Evolutionary conservation across 2,797 vertebrate genomes (phyloP).

Genomic region (Gymnopithys bicolor): DNA sequence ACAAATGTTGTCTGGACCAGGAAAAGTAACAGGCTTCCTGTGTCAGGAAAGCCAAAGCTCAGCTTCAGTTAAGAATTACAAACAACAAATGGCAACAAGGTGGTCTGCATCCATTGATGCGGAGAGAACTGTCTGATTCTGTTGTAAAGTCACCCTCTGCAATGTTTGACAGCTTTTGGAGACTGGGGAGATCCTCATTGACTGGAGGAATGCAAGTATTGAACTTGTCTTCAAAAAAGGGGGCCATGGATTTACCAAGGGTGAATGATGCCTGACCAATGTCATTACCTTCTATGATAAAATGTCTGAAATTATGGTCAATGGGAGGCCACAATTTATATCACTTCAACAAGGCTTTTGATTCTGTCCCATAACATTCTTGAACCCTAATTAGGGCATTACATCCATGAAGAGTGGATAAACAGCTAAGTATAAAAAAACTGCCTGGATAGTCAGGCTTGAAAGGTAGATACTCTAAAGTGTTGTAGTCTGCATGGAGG

Average conservation of each 20-base stretch:
- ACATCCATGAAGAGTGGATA: not conserved
- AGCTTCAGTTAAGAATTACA: not conserved
- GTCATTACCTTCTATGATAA: not conserved
- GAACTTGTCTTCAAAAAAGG: not conserved
- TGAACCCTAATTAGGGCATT: not conserved
- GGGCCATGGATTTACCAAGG: not conserved
- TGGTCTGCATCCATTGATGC: not conserved
- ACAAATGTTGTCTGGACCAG: not conserved
- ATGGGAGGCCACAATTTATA: not conserved
- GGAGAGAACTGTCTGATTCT: not conserved
- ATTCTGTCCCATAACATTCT: not conserved
- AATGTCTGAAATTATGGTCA: not conserved
- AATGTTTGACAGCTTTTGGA: not conserved
- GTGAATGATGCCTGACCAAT: not conserved
- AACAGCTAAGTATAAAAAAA: not conserved
- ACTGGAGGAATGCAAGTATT: not conserved
- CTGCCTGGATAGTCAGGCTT: not conserved
- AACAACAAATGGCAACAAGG: not conserved
- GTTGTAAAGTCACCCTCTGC: not conserved
- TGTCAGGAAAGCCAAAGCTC: not conserved
- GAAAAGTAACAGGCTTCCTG: not conserved
- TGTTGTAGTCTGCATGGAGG: not conserved
- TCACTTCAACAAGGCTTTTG: not conserved
- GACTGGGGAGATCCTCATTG: not conserved
- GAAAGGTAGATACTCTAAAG: not conserved